Evolutionary conservation across 2,888 invertebrate genomes (phyloP).

Genomic region (Geotrupes spiniger): DNA sequence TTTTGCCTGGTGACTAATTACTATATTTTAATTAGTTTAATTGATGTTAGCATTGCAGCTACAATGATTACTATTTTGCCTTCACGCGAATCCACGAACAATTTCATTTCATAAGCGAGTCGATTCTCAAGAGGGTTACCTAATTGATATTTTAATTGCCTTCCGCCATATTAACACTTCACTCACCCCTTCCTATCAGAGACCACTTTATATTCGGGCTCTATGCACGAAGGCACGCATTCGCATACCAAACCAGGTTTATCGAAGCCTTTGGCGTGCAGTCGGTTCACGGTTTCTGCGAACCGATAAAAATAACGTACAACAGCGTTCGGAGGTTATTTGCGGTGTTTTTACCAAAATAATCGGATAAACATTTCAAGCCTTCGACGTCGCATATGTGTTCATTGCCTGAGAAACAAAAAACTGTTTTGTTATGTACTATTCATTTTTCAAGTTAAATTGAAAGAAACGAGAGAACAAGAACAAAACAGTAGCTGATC

Average conservation of each 20-base stretch:
- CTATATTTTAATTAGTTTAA: too few relatives aligned
- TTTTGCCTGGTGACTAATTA: too few relatives aligned
- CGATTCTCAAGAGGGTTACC: conserved; percentile 3
- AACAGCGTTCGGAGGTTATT: conserved; percentile 1
- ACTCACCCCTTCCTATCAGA: conserved; percentile 53
- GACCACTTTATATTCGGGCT: conserved; percentile 57
- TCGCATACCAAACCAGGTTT: conserved; percentile 53
- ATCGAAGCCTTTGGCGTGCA: conserved; percentile 48
- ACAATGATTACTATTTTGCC: conserved; percentile 32
- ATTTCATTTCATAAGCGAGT: conserved; percentile 14
- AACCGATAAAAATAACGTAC: neutral
- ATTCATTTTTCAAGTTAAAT: too few relatives aligned
- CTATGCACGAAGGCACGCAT: conserved; percentile 61
- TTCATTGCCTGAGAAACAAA: conserved; percentile 45
- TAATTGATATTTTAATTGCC: conserved; percentile 17
- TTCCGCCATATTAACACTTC: conserved; percentile 5
- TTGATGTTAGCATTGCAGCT: too few relatives aligned
- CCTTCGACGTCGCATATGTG: conserved; percentile 56
- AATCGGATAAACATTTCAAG: conserved; percentile 54
- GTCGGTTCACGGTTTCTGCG: conserved; percentile 48
- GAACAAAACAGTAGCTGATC: too few relatives aligned
- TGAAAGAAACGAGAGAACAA: too few relatives aligned
- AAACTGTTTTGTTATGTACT: neutral
- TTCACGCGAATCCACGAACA: conserved; percentile 39
- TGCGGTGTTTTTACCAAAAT: conserved; percentile 43